These are phyloP conservation scores for Vidua macroura DNA, from an alignment of 2,113 vertebrate genomes.

Conservation along the genomic window DNA sequence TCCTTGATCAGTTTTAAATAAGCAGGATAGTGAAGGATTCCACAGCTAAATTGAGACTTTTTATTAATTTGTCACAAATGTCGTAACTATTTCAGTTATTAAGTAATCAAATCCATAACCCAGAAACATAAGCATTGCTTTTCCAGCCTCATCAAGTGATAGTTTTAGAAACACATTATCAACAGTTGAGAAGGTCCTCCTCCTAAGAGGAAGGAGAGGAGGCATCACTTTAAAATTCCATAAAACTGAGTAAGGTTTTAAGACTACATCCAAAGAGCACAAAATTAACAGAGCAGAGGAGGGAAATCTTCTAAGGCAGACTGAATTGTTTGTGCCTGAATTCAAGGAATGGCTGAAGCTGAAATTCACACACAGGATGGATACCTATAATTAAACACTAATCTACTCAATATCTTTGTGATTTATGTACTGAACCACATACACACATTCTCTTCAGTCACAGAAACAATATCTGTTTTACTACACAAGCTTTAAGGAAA, in stretches of 20 bases:
- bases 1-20: background rate
- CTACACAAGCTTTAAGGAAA: background rate
- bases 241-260: background rate
- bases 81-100: background rate
- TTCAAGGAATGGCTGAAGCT: background rate
- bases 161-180: background rate
- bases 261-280: background rate
- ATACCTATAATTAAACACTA: background rate
- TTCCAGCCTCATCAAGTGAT: background rate
- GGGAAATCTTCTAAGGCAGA: background rate
- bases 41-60: background rate
- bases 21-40: background rate
- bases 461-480: background rate
- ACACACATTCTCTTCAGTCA: background rate
- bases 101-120: background rate
- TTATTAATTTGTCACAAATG: background rate
- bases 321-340: background rate
- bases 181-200: background rate
- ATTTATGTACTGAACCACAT: background rate
- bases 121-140: background rate
- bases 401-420: background rate
- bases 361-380: background rate
- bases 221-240: background rate
- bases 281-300: background rate
- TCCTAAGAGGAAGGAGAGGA: background rate